phyloP scores from a whole-genome alignment of 1,140 invertebrate species.

The Zaprionus ghesquierei region DNA sequence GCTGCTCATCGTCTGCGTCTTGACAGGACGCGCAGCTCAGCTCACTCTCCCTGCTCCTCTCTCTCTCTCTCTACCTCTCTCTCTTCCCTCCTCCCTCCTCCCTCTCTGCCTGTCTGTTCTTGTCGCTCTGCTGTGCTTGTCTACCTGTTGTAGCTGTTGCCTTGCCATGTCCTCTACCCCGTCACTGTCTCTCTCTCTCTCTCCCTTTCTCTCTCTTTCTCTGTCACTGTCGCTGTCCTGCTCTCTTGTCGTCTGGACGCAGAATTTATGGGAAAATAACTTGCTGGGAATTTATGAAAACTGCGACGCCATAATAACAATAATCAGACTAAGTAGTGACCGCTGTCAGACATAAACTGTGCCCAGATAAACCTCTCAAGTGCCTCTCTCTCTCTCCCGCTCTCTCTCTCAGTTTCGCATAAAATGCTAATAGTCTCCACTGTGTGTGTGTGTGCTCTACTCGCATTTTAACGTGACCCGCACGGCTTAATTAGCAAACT shows the following conservation, averaged over 20 bases:
- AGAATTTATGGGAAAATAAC: conserved; percentile 79
- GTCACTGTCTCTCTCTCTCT: neutral
- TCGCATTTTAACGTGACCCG: conserved; percentile 61
- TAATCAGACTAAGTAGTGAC: conserved; percentile 81
- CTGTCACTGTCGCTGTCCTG: conserved; percentile 1
- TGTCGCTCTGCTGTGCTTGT: neutral
- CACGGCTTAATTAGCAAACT: conserved; percentile 80
- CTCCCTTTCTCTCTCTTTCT: neutral
- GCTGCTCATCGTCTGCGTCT: conserved; percentile 54
- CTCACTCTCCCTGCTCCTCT: neutral
- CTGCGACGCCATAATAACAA: conserved; percentile 80
- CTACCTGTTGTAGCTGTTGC: neutral
- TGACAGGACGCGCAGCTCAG: conserved; percentile 49
- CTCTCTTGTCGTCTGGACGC: conserved; percentile 20
- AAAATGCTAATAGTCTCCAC: conserved; percentile 60
- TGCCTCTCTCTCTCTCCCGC: conserved; percentile 2
- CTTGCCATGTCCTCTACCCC: neutral
- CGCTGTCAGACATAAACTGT: conserved; percentile 77
- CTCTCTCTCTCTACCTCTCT: no score
- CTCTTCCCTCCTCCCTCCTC: neutral
- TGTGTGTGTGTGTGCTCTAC: conserved; percentile 4
- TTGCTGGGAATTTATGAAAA: conserved; percentile 79
- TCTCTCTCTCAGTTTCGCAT: conserved; percentile 15
- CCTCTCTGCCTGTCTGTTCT: conserved; percentile 3
- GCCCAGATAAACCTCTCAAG: conserved; percentile 68